Evolutionary conservation across 1,140 invertebrate species (phyloP).

Genomic region (Protaetia brevitarsis): DNA sequence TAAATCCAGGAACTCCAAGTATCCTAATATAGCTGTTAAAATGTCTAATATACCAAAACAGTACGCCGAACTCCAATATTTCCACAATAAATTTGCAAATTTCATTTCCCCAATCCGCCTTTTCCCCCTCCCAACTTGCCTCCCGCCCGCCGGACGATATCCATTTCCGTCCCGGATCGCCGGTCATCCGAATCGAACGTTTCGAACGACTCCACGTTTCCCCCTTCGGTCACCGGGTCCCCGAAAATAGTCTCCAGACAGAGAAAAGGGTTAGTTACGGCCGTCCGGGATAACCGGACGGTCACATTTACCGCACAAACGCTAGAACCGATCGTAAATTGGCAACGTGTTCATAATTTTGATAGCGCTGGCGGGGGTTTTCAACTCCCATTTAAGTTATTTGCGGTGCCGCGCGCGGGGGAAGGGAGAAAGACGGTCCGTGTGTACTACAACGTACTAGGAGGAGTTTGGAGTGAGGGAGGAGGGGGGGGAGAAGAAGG

Average conservation of each 20-base stretch:
- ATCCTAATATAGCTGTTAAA: too few species aligned
- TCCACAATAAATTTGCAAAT: neutral
- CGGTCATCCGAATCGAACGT: neutral
- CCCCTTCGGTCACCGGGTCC: neutral
- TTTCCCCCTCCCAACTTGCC: neutral
- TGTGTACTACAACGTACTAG: too few species aligned
- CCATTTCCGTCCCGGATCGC: neutral
- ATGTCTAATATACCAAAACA: too few species aligned
- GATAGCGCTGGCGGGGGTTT: constrained; percentile 25
- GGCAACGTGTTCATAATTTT: constrained; percentile 27
- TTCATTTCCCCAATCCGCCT: neutral
- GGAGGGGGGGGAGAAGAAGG: neutral
- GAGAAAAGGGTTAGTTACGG: constrained; percentile 2
- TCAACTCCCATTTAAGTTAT: constrained; percentile 37
- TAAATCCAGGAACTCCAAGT: too few species aligned
- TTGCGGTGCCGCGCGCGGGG: too few species aligned
- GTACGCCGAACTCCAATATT: neutral
- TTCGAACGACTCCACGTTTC: neutral
- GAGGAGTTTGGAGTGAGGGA: neutral
- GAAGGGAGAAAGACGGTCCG: too few species aligned
- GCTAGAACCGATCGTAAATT: constrained; percentile 22
- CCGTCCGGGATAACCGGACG: constrained; percentile 4
- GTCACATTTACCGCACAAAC: constrained; percentile 12
- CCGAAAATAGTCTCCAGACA: constrained; percentile 6
- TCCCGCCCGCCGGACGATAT: neutral